Evolutionary conservation across 2,797 vertebrate genomes (phyloP), one percentile per base, ranked within the genome.

Genomic region (Pelobates cultripes): DNA sequence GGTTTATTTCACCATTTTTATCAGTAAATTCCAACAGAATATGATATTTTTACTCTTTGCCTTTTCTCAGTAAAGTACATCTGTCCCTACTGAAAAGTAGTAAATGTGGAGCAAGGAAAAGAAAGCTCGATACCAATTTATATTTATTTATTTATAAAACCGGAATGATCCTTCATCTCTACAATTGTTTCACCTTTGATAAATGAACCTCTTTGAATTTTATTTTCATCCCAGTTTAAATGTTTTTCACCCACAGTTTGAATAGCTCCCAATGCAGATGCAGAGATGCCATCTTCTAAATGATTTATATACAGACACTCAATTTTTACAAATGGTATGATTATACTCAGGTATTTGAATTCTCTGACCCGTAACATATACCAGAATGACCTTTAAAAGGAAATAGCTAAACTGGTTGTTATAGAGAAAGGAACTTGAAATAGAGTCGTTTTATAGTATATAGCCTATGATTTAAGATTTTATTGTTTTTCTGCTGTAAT

Each of bases 401-500:
- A 77, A 67, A 40, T 6, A 43, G 13, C 47, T 41, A 15, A 40
- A 43, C 10, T 47, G 42, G 64, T 45, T 40, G 55, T 68, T 43
- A 77, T 82, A 70, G 45, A 77, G 43, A n/a, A 42, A 3, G 43
- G 42, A 41, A 41, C 12, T 6, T 12, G 6, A 42, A 60, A 67
- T 83, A 68, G 14, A 73, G 51, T 64, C 55, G 43, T 82, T 81
- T 81, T 81, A 82, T 75, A 51, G 45, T 51, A 55, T 40, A 40
- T 14, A 45, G 57, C 51, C 71, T 64, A 64, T 14, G 45, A 73
- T 73, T 73, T 69, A 51, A 78, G 44, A 66, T 73, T 73, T 57
- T 73, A 77, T 78, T 72, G 47, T 78, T 73, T 73, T n/a, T 77
- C 40, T 72, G 60, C 69, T 7, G 45, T 68, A 77, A 77, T 76